Evolutionary conservation across 2,797 vertebrate genomes (phyloP).

Genomic region (Iguana delicatissima): DNA sequence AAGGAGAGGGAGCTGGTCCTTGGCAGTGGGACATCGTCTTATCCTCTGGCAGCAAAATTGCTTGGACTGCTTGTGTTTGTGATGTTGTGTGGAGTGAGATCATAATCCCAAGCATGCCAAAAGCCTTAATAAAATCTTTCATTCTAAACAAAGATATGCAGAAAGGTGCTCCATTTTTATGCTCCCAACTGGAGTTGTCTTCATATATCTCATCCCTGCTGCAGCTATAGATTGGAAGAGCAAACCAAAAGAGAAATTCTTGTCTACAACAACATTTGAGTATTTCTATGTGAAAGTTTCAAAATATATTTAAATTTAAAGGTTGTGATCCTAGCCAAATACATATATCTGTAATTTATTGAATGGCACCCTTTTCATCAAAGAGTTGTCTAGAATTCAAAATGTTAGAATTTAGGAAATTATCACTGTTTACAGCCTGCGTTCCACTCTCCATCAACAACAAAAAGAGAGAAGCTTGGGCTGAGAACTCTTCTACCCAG

Average conservation of each 20-base stretch:
- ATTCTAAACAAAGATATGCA: too few relatives aligned
- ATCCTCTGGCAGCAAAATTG: too few relatives aligned
- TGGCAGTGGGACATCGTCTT: too few relatives aligned
- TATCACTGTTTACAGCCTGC: not conserved
- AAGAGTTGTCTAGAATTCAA: not conserved
- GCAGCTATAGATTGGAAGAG: not conserved
- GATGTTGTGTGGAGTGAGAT: too few relatives aligned
- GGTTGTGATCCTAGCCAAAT: not conserved
- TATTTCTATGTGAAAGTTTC: not conserved
- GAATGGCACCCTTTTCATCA: not conserved
- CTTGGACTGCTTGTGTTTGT: too few relatives aligned
- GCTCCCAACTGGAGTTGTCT: not conserved
- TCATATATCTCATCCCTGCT: not conserved
- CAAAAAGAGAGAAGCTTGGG: too few relatives aligned
- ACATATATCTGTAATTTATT: not conserved
- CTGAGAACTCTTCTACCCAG: too few relatives aligned
- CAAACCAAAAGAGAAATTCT: not conserved
- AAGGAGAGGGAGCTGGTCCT: too few relatives aligned
- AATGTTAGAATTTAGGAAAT: slow-evolving; percentile 1
- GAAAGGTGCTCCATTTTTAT: too few relatives aligned
- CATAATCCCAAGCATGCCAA: not conserved
- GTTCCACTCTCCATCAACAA: too few relatives aligned
- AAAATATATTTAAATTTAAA: not conserved
- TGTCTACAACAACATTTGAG: not conserved
- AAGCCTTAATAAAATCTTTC: not conserved